These are phyloP conservation scores for Hemibates koningsi DNA, from an alignment of 2,113 vertebrate genomes.

Conservation along the genomic window DNA sequence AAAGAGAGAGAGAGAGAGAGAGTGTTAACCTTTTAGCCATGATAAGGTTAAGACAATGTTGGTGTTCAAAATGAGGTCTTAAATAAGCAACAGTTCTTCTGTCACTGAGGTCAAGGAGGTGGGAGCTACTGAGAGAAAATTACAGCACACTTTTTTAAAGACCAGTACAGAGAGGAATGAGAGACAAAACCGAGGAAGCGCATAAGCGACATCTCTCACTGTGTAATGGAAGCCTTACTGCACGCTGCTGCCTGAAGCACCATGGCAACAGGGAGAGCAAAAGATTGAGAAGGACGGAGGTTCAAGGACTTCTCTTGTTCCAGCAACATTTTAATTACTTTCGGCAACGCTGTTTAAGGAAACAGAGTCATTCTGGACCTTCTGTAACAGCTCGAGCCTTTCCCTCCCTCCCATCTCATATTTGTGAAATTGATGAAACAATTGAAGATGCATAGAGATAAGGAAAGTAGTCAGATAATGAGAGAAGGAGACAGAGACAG, in stretches of 20 bases:
- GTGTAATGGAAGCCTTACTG: slow-evolving; percentile 43
- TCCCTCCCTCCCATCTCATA: neutral
- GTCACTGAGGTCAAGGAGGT: slow-evolving; percentile 11
- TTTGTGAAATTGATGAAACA: slow-evolving; percentile 13
- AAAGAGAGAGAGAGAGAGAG: neutral
- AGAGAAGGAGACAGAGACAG: neutral
- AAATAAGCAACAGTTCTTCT: slow-evolving; percentile 2
- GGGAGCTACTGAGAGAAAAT: slow-evolving; percentile 6
- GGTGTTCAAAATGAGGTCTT: neutral
- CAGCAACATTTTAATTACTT: slow-evolving; percentile 65
- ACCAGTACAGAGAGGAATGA: neutral
- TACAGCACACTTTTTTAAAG: slow-evolving; percentile 17
- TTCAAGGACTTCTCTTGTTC: slow-evolving; percentile 72
- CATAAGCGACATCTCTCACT: slow-evolving; percentile 29
- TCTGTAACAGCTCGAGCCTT: neutral
- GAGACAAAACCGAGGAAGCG: neutral
- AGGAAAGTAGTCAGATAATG: neutral
- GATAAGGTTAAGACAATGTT: slow-evolving; percentile 16
- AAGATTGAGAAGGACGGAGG: slow-evolving; percentile 37
- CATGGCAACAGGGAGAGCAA: slow-evolving; percentile 64
- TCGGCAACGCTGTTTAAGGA: slow-evolving; percentile 21
- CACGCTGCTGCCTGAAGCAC: slow-evolving; percentile 47
- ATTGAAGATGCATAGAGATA: neutral
- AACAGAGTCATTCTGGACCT: slow-evolving; percentile 34
- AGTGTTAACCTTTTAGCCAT: neutral